phyloP scores from a whole-genome alignment of 2,888 invertebrate species.

The Apotomis capreana region DNA sequence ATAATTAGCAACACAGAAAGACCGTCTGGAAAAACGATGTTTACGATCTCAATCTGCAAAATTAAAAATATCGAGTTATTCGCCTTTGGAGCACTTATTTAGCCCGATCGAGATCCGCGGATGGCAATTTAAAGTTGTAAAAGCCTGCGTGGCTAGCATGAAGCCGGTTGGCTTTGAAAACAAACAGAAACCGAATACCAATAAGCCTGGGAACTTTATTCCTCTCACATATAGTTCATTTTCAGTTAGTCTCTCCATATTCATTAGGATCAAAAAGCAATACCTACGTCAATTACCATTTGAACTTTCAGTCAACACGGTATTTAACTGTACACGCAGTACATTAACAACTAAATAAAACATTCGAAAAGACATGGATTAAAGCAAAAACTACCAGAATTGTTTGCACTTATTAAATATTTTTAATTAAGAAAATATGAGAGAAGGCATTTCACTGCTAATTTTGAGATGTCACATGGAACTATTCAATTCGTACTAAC shows the following conservation, averaged over 20 bases:
- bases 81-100: slow-evolving; percentile 11
- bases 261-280: not conserved
- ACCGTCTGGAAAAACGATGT: slow-evolving; percentile 11
- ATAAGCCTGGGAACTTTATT: not conserved
- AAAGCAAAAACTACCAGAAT: no score
- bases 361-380: no score
- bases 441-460: no score
- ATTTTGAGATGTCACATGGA: no score
- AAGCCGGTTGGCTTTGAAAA: slow-evolving; percentile 18
- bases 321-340: no score
- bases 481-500: no score
- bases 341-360: no score
- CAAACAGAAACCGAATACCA: slow-evolving; percentile 1
- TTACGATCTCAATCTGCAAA: slow-evolving; percentile 14
- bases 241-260: not conserved
- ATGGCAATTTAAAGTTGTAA: slow-evolving; percentile 36
- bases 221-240: not conserved
- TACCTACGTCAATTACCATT: no score
- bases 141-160: slow-evolving; percentile 5
- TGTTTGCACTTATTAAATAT: no score
- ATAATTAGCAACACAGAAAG: slow-evolving; percentile 7
- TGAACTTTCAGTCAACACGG: no score
- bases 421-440: no score
- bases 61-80: slow-evolving; percentile 21
- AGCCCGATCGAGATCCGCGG: slow-evolving; percentile 12